Base-by-base conservation (phyloP, 1,140 invertebrate species). In the Formica selysi region DNA sequence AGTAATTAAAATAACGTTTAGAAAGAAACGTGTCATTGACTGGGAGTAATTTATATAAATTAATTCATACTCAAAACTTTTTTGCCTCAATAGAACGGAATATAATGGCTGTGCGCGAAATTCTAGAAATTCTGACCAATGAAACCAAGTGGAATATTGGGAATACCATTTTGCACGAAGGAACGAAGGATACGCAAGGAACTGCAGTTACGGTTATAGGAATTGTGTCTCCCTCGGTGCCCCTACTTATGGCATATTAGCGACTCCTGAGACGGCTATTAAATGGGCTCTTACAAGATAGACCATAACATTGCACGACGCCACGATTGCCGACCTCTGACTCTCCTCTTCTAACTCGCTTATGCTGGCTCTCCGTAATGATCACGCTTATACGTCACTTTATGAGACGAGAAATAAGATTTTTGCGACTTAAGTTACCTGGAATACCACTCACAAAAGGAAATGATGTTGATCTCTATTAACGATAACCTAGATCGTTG, bases 121-220 rank as follows among this genome's bases (percentile, higher is more conserved):
- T 65, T 79, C 61, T 65, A 79, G 76, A 79, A 51, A 79, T 79
- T 79, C 76, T 51, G 29, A 5, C 76, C 38, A 44, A 22, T 22
- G 22, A 0, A 22, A 29, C 51, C 61, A 36, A 26, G 61, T 68
- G 44, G 32, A 68, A 36, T 48, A 32, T n/a, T 22, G 22, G 48
- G 78, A 59, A 70, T 67, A 51, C 32, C 67, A 70, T 85, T 62
- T 76, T 62, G 19, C 48, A 41, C 51, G 62, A 76, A 74, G 57
- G 44, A 57, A 86, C 26, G 26, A 29, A 32, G 32, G 32, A 32
- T 32, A 32, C 32, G 32, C 32, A 32, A 32, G 32, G 3, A 91
- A 91, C 88, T 92, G 92, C 92, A 92, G 92, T 92, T 91, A 93
- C 88, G 91, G 90, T 92, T 93, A 93, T 91, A 87, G 87, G 70